Conservation (phyloP, 2,888 invertebrate genomes). For the Xylota sylvarum region DNA sequence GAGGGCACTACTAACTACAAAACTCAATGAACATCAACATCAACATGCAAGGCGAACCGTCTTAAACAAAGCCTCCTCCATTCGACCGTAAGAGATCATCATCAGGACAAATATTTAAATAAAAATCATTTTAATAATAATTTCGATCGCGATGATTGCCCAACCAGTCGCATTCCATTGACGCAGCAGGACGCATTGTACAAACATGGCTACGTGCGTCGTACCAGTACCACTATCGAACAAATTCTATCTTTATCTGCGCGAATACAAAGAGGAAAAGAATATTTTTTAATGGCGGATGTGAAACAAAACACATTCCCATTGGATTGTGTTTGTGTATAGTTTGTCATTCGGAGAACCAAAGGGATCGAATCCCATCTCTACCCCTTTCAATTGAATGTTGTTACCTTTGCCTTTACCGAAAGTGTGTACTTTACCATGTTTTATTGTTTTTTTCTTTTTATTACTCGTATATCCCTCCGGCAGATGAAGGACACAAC, state of each 20-base stretch:
- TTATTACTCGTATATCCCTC: slow-evolving; percentile 20
- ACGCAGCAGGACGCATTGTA: slow-evolving; percentile 39
- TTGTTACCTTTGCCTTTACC: slow-evolving; percentile 73
- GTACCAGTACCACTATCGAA: slow-evolving; percentile 23
- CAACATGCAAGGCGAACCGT: not conserved
- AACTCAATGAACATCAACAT: slow-evolving; percentile 20
- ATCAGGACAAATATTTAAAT: slow-evolving; percentile 61
- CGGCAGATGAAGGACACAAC: slow-evolving; percentile 69
- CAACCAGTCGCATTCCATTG: slow-evolving; percentile 51
- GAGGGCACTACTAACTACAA: not conserved
- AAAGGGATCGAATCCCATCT: slow-evolving; percentile 64
- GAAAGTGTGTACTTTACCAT: slow-evolving; percentile 67
- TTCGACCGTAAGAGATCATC: slow-evolving; percentile 47
- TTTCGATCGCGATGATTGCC: slow-evolving; percentile 53
- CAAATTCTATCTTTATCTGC: slow-evolving; percentile 57
- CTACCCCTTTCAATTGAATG: slow-evolving; percentile 69
- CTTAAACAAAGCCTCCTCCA: slow-evolving; percentile 1
- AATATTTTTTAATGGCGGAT: slow-evolving; percentile 72
- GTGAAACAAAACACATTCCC: slow-evolving; percentile 70
- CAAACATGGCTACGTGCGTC: slow-evolving; percentile 5
- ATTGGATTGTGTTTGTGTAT: slow-evolving; percentile 55
- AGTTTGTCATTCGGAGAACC: slow-evolving; percentile 57
- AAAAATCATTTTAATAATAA: slow-evolving; percentile 36
- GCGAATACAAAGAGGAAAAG: slow-evolving; percentile 29
- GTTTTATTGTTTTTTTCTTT: not conserved